Base-by-base conservation (phyloP, 2,888 invertebrate species). In the Deilephila elpenor region DNA sequence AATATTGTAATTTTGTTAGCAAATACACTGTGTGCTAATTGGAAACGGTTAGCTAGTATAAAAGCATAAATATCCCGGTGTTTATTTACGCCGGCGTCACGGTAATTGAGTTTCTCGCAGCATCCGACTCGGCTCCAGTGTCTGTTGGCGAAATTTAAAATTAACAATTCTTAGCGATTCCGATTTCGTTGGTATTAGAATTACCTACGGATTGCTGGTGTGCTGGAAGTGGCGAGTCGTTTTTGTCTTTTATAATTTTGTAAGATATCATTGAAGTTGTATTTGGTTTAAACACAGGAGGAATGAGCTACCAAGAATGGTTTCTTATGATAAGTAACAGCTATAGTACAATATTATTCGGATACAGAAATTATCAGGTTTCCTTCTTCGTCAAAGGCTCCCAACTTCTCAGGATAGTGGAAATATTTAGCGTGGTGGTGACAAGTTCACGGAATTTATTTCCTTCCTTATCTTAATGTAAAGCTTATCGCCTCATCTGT, bases 21-120 rank as follows among this genome's bases (percentile, higher is more conserved):
- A 17, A 29, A n/a, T 34, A 5, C 44, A 73, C 64, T 74, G 70
- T 70, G 72, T 61, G 74, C 76, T 76, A 79, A 79, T 80, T 78
- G 77, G 32, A 73, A 61, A 61, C 62, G 51, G 59, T 29, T 44
- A 51, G 32, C 29, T 20, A 70, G 44, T 70, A 73, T 71, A 53
- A 71, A 34, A 59, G 71, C 34, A 71, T 73, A 73, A 73, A 71
- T 73, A 56, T 70, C 51, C 7, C 37, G 44, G 37, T 88, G 86
- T 88, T 89, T 89, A 87, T 87, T 89, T 86, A 89, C 85, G 79
- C 81, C 79, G 85, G 84, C 85, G 84, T 86, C 84, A 86, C 86
- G 81, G 86, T 91, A 91, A 91, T 92, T 90, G 89, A 91, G 89
- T 92, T 91, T 86, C 83, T 79, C 82, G 80, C 70, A 77, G 74